These are phyloP conservation scores for Poeciliopsis paucimaculata DNA, from an alignment of 2,797 vertebrate species.

Conservation along the genomic window DNA sequence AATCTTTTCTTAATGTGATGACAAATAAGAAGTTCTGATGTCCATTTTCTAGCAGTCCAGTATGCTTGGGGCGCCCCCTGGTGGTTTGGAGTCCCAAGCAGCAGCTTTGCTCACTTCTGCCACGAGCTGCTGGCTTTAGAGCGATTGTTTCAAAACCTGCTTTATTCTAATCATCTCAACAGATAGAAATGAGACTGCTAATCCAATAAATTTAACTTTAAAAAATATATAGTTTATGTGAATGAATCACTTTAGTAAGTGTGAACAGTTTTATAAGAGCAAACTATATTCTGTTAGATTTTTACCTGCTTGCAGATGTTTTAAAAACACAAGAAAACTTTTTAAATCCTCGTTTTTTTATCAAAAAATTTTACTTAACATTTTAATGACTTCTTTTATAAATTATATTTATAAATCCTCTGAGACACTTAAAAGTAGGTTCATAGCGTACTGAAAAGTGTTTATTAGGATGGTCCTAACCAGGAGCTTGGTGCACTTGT, in stretches of 20 bases:
- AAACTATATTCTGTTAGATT: neutral
- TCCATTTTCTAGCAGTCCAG: neutral
- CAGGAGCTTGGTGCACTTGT: neutral
- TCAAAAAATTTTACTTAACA: neutral
- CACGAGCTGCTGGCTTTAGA: neutral
- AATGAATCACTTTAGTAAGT: neutral
- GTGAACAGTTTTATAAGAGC: slow-evolving; percentile 9
- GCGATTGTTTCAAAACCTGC: neutral
- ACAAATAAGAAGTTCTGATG: neutral
- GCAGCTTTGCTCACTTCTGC: neutral
- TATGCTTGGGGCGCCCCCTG: neutral
- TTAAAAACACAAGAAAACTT: neutral
- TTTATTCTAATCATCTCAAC: neutral
- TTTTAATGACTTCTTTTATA: neutral
- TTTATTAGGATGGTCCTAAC: neutral
- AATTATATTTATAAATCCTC: neutral
- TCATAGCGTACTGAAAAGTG: neutral
- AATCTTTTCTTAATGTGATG: neutral
- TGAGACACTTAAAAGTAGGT: neutral
- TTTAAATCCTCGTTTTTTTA: neutral
- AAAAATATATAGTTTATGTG: neutral
- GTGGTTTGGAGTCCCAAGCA: neutral
- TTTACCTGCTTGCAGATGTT: neutral
- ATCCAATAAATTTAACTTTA: neutral
- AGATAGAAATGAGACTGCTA: neutral